A percentile compares a stretch with the other conserved stretches of the same genome.
Evolutionary conservation across 1,140 invertebrate genomes (phyloP).

Genomic region (Elysia chlorotica): DNA sequence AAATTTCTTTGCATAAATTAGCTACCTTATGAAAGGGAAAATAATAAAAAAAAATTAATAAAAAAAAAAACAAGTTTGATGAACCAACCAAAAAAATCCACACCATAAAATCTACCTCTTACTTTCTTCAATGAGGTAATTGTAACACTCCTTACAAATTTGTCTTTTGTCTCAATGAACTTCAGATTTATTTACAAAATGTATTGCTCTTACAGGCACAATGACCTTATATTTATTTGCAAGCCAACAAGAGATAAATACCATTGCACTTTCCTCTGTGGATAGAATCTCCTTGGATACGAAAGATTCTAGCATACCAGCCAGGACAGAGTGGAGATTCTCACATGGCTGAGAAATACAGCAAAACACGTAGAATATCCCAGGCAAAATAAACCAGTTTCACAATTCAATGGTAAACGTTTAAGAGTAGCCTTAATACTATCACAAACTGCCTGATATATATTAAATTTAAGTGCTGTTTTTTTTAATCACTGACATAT

Average conservation of each 20-base stretch:
- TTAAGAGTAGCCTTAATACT: not conserved
- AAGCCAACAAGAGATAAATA: not conserved
- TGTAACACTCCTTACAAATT: not conserved
- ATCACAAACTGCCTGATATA: not conserved
- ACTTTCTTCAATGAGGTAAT: not conserved
- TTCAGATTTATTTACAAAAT: not conserved
- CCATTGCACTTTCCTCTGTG: not conserved
- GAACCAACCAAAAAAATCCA: not conserved
- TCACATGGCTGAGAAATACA: slow-evolving; percentile 6
- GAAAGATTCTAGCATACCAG: slow-evolving; percentile 4
- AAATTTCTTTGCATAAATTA: not conserved
- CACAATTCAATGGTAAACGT: not conserved
- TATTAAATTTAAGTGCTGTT: not conserved
- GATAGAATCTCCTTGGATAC: slow-evolving; percentile 15
- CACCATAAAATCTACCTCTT: not conserved
- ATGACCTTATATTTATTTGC: not conserved
- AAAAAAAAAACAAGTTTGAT: too few species aligned
- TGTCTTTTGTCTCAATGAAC: not conserved
- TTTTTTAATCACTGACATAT: not conserved
- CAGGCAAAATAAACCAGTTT: not conserved
- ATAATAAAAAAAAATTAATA: too few species aligned
- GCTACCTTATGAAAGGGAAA: too few species aligned
- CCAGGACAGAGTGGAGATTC: not conserved
- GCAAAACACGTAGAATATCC: not conserved
- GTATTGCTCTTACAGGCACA: not conserved